Base-by-base conservation (phyloP, 2,113 vertebrate genomes). In the Pavo muticus region DNA sequence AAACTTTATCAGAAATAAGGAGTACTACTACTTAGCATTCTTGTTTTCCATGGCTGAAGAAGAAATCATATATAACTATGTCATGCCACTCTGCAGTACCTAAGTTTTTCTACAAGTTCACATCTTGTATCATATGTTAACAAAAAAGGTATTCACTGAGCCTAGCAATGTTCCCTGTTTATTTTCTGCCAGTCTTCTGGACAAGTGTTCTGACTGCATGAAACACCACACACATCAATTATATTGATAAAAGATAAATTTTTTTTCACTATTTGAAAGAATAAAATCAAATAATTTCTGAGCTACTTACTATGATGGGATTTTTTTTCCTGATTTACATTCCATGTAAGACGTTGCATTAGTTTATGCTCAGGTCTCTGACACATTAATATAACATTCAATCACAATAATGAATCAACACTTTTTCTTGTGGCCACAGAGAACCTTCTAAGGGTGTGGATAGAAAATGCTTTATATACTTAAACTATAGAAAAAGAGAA, bases 41-140 rank as follows among this genome's bases (percentile, higher is more conserved):
- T 29, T 19, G 54, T 81, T 52, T 39, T 1, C 25, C 18, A n/a
- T 1, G 1, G 15, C 35, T 54, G 17, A 59, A 88, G 45, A 15
- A 25, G 54, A 32, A 74, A 9, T 27, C 61, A 32, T 37, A 6
- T 11, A 32, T 39, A 71, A 35, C 37, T 29, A 3, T 39, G 19
- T 24, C 11, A 3, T 8, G 29, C 3, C 11, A 23, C 21, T 50
- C 42, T 3, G 68, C 3, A 4, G 21, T 35, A 56, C 35, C 13
- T 17, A 13, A 16, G 37, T 32, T 42, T 40, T 76, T 12, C n/a
- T 65, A 18, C 14, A 71, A 42, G 6, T 42, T 88, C 68, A 12
- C 16, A 48, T 16, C 37, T 70, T 32, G 42, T 29, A 8, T 1
- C 0, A 2, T 4, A 3, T 18, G 4, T 4, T 2, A 44, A 27